These are phyloP conservation scores for Platyrinchus mystaceus DNA, from an alignment of 2,797 vertebrate species.

Conservation along the genomic window DNA sequence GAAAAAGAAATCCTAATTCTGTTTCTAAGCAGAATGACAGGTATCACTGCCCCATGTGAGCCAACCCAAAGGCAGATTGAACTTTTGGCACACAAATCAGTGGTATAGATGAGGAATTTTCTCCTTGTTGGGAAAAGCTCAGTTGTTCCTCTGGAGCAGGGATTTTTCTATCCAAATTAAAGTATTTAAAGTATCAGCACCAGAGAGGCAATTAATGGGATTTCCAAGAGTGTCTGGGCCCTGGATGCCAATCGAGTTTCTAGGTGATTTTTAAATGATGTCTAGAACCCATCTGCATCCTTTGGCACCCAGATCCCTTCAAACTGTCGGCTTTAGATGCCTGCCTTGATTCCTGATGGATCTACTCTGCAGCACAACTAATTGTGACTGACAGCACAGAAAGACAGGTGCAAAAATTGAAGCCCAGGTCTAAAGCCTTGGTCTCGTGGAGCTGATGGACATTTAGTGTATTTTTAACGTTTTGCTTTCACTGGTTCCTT, in stretches of 20 bases:
- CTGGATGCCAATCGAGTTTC: not conserved
- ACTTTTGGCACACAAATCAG: not conserved
- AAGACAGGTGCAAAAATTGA: conserved; percentile 49
- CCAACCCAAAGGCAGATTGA: not conserved
- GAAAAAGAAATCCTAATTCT: not conserved
- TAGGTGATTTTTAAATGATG: conserved; percentile 32
- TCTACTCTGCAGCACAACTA: conserved; percentile 36
- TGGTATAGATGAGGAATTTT: not conserved
- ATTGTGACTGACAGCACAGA: conserved; percentile 56
- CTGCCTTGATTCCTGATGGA: not conserved
- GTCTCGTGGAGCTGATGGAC: not conserved
- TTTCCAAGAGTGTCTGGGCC: not conserved
- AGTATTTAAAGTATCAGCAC: not conserved
- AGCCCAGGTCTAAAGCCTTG: not conserved
- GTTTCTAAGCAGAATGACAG: not conserved
- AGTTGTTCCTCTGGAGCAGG: not conserved
- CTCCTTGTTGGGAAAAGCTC: not conserved
- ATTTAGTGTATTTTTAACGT: conserved; percentile 37
- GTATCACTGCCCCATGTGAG: not conserved
- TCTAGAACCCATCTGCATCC: conserved; percentile 36
- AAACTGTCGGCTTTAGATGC: not conserved
- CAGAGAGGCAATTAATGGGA: not conserved
- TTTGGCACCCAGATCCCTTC: conserved; percentile 6
- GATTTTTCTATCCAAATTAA: not conserved
- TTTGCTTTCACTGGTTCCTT: conserved; percentile 15